phyloP scores from a whole-genome alignment of 1,140 invertebrate species.

The Charaxes varanes region DNA sequence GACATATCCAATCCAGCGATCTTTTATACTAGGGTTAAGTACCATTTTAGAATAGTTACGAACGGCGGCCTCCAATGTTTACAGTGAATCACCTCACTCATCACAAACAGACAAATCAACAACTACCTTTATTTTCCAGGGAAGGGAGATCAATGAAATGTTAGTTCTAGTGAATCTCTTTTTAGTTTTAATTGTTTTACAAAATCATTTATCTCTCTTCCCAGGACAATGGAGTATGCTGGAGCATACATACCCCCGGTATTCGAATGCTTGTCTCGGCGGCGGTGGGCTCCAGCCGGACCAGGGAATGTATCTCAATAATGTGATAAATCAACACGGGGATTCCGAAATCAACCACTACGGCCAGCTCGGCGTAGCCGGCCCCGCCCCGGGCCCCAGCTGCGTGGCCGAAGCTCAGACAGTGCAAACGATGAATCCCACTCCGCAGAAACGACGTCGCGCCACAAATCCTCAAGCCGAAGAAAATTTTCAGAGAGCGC shows the following conservation, averaged over 20 bases:
- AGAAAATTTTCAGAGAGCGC: slow-evolving; percentile 84
- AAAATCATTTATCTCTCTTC: slow-evolving; percentile 71
- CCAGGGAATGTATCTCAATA: slow-evolving; percentile 51
- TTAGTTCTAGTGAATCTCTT: slow-evolving; percentile 31
- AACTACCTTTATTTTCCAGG: slow-evolving; percentile 60
- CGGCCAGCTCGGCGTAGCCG: slow-evolving; percentile 36
- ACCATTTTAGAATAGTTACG: too few relatives aligned
- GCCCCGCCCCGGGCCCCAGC: slow-evolving; percentile 41
- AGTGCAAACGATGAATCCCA: slow-evolving; percentile 16
- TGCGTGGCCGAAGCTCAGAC: slow-evolving; percentile 28
- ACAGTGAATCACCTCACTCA: too few relatives aligned
- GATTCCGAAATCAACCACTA: slow-evolving; percentile 41
- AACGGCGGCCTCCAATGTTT: too few relatives aligned
- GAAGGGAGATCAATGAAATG: slow-evolving; percentile 70
- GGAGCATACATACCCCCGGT: slow-evolving; percentile 61
- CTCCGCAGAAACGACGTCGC: slow-evolving; percentile 35
- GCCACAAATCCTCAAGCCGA: slow-evolving; percentile 80
- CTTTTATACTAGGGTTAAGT: too few relatives aligned
- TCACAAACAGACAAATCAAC: too few relatives aligned
- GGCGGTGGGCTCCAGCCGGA: slow-evolving; percentile 38
- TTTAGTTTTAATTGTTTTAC: slow-evolving; percentile 40
- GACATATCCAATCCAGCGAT: too few relatives aligned
- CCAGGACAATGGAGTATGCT: slow-evolving; percentile 68
- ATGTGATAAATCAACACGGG: slow-evolving; percentile 43
- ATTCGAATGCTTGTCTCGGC: slow-evolving; percentile 51